A percentile compares a stretch with the other conserved stretches of the same genome.
Conservation (phyloP, 2,888 invertebrate species). For the Pycnomerus fuliginosus region DNA sequence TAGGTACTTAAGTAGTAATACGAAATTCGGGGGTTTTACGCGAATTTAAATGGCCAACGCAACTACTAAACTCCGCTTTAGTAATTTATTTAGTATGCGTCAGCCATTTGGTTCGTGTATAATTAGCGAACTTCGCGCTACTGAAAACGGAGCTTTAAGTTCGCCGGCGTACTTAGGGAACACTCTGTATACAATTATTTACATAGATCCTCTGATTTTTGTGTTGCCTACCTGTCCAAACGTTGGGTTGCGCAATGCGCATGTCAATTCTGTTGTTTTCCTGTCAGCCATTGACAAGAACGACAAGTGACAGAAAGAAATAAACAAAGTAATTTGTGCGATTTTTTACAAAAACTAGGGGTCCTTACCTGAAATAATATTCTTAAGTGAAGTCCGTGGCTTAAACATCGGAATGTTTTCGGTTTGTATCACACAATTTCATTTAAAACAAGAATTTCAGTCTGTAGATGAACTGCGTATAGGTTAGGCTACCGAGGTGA, state of each 20-base stretch:
- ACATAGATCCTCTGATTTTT: no score
- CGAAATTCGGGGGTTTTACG: no score
- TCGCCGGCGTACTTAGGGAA: no score
- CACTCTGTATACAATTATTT: no score
- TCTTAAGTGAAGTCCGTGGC: conserved; percentile 42
- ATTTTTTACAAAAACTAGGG: conserved; percentile 5
- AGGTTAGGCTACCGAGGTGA: conserved; percentile 35
- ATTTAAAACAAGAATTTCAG: conserved; percentile 7
- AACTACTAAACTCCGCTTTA: no score
- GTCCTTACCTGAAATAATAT: conserved; percentile 43
- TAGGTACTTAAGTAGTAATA: no score
- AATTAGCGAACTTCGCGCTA: no score
- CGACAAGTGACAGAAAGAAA: conserved; percentile 10
- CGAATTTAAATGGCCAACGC: no score
- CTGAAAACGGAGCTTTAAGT: no score
- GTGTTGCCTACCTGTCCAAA: no score
- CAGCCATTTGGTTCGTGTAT: no score
- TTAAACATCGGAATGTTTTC: conserved; percentile 39
- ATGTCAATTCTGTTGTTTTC: conserved; percentile 3
- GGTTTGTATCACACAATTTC: conserved; percentile 6
- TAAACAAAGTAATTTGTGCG: conserved; percentile 10
- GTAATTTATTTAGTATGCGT: no score
- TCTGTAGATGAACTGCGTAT: conserved; percentile 14
- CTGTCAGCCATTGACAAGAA: conserved; percentile 9
- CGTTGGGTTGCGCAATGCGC: conserved; percentile 8